phyloP scores from a whole-genome alignment of 92 coral and sea anemone species.

The Porites divaricata region DNA sequence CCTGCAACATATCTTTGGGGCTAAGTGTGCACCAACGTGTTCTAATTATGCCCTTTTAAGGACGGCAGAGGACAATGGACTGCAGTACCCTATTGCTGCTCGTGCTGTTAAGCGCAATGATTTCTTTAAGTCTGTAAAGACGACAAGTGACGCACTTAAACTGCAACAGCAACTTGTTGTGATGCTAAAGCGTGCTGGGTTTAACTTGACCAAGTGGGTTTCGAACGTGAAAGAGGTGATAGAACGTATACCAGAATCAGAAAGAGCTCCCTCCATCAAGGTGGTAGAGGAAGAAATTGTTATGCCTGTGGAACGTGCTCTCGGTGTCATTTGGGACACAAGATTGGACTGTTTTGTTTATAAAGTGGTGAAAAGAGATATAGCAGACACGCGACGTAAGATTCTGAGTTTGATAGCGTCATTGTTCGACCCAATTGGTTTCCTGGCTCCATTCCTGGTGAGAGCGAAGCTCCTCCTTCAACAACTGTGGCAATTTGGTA shows the following conservation, averaged over 20 bases:
- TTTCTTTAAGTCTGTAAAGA: slow-evolving; percentile 20
- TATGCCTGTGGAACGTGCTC: slow-evolving; percentile 42
- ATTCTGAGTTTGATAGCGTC: slow-evolving; percentile 65
- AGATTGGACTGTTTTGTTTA: slow-evolving; percentile 44
- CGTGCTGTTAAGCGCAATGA: slow-evolving; percentile 48
- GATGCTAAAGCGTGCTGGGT: slow-evolving; percentile 16
- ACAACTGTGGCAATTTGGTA: slow-evolving; percentile 54
- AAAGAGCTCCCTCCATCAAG: slow-evolving; percentile 40
- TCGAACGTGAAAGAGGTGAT: slow-evolving; percentile 37
- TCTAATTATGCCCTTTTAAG: slow-evolving; percentile 53
- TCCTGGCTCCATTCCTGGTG: slow-evolving; percentile 66
- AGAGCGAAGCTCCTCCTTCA: slow-evolving; percentile 57
- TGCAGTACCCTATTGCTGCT: slow-evolving; percentile 52
- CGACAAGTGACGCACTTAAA: slow-evolving; percentile 20
- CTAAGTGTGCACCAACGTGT: slow-evolving; percentile 55
- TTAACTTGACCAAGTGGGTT: slow-evolving; percentile 55
- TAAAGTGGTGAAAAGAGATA: slow-evolving; percentile 3
- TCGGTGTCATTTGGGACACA: slow-evolving; percentile 50
- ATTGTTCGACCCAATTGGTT: slow-evolving; percentile 66
- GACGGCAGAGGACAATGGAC: slow-evolving; percentile 47
- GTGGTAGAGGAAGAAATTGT: neutral
- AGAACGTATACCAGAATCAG: slow-evolving; percentile 14
- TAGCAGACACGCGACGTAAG: slow-evolving; percentile 55
- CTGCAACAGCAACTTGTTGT: slow-evolving; percentile 14
- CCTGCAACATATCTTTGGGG: slow-evolving; percentile 47